Evolutionary conservation across 2,797 vertebrate species (phyloP).

Genomic region (Paratrypauchen microcephalus): DNA sequence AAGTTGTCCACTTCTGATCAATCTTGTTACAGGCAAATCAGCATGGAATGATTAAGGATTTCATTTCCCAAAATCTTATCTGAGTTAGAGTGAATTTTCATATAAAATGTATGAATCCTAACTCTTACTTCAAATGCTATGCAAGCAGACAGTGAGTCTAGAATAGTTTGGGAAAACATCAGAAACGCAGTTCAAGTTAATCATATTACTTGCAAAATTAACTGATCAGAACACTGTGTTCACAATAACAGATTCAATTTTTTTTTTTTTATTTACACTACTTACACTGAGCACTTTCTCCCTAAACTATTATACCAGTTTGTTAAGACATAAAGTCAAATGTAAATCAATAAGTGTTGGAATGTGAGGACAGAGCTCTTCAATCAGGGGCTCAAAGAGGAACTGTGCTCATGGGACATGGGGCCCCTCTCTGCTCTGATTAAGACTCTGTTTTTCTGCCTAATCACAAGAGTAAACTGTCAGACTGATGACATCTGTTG

Average conservation of each 20-base stretch:
- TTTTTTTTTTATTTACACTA: background rate
- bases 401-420: slow-evolving; percentile 29
- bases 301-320: background rate
- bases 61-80: slow-evolving; percentile 34
- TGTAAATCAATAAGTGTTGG: slow-evolving; percentile 4
- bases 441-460: slow-evolving; percentile 2
- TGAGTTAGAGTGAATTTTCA: background rate
- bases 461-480: slow-evolving; percentile 13
- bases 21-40: slow-evolving; percentile 57
- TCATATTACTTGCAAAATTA: background rate
- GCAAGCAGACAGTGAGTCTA: background rate
- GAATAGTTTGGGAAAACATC: background rate
- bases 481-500: slow-evolving; percentile 18
- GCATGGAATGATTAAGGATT: slow-evolving; percentile 13
- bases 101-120: background rate
- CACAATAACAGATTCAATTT: background rate
- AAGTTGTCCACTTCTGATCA: slow-evolving; percentile 55
- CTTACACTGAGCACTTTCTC: background rate
- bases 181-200: background rate
- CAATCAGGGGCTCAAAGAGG: slow-evolving; percentile 22
- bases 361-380: slow-evolving; percentile 4
- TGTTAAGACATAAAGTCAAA: slow-evolving; percentile 5
- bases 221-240: background rate
- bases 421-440: background rate
- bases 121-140: background rate